Evolutionary conservation across 2,113 vertebrate species (phyloP), one percentile per base, ranked within the genome.

Genomic region (Amblyornis subalaris): DNA sequence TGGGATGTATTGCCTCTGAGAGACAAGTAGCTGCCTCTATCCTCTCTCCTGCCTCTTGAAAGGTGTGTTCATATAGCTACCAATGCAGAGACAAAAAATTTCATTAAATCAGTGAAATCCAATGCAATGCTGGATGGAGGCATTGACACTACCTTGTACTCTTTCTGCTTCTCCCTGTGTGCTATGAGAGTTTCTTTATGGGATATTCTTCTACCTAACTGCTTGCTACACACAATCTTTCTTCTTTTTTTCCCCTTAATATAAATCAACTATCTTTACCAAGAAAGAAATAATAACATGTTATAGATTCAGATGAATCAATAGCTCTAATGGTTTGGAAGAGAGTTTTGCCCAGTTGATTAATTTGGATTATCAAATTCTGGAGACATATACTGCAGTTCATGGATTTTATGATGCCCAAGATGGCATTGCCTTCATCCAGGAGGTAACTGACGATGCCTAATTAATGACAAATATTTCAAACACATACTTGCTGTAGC

Each of bases 401-500:
- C 55, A 71, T 84, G 53, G 85, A 85, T 96, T 95, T 96, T 95
- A 91, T 72, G 67, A 91, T 45, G 82, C 72, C 53, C 65, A 93
- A 24, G 57, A 81, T 86, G 75, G 72, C 31, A 91, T 79, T 93
- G 55, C 60, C 57, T 94, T 93, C 55, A 91, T 93, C 42, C 48
- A 85, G 35, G n/a, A 95, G 79, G 82, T 90, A 96, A 97, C 61
- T 83, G 65, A 89, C 6, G 6, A 85, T 90, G 50, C 47, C 71
- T 94, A 96, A 95, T 94, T 93, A 90, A 90, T 86, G 88, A 57
- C 8, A 74, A 94, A 81, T 84, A 55, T 65, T 95, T 95, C 67
- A 91, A 77, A 95, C 29, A 61, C 51, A 60, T 84, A 77, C 44
- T 85, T 2, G 0, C 44, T 66, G 12, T 65, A 91, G 72, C 61